A percentile compares a stretch with the other conserved stretches of the same genome.
phyloP scores from a whole-genome alignment of 2,797 vertebrate species.

The Brotula barbata region DNA sequence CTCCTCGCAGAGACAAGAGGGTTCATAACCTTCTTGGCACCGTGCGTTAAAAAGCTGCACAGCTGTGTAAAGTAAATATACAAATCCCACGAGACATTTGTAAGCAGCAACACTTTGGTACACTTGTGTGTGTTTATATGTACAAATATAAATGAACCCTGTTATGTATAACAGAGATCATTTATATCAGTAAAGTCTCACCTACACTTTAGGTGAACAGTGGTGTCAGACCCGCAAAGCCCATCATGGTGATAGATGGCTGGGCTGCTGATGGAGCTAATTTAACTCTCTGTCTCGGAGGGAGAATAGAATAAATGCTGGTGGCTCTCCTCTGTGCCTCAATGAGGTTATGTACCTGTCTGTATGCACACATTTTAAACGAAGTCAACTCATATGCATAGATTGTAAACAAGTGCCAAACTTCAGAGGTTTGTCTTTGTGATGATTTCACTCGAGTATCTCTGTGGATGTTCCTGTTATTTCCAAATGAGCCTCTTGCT shows the following conservation, averaged over 20 bases:
- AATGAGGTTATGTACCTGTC: constrained; percentile 12
- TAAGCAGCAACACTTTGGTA: constrained; percentile 38
- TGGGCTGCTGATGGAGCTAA: constrained; percentile 55
- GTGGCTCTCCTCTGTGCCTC: constrained; percentile 34
- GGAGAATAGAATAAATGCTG: constrained; percentile 41
- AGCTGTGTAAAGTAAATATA: constrained; percentile 48
- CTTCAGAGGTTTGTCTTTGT: constrained; percentile 38
- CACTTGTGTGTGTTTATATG: no score
- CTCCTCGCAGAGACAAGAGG: constrained; percentile 2
- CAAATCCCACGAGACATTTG: constrained; percentile 40
- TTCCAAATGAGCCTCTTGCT: constrained; percentile 52
- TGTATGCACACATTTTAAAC: constrained; percentile 27
- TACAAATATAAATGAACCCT: no score
- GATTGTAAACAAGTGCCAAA: constrained; percentile 31
- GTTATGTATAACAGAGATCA: constrained; percentile 34
- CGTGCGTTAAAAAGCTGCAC: constrained; percentile 35
- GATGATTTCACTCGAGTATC: constrained; percentile 33
- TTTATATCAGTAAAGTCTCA: constrained; percentile 52
- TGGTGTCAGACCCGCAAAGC: constrained; percentile 42
- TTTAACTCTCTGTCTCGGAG: constrained; percentile 59
- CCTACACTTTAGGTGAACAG: constrained; percentile 47
- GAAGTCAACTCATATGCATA: not conserved
- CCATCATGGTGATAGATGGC: constrained; percentile 70
- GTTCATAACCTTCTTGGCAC: constrained; percentile 32
- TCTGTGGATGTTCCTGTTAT: constrained; percentile 36